phyloP scores from a whole-genome alignment of 92 coral and sea anemone genomes.

The Desmophyllum pertusum region DNA sequence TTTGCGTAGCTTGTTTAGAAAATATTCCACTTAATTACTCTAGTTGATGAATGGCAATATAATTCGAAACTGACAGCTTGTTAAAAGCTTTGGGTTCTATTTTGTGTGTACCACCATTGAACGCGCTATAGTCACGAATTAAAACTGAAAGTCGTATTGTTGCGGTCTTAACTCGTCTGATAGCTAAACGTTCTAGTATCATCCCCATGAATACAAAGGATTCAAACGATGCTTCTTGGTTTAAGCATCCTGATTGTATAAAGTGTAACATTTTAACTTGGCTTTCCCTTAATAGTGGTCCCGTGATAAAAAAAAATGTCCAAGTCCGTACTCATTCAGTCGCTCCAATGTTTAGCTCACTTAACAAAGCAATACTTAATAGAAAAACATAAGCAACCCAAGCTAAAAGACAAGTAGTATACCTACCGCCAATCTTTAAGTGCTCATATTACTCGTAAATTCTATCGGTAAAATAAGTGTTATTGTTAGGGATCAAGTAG shows the following conservation, averaged over 20 bases:
- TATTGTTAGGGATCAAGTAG: neutral
- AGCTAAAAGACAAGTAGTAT: no score
- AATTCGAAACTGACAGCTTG: neutral
- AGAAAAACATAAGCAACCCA: no score
- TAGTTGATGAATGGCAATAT: neutral
- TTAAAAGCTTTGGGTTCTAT: neutral
- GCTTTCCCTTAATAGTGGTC: neutral
- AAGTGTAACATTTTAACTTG: neutral
- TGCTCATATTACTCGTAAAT: neutral
- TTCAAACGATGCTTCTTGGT: neutral
- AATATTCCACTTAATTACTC: neutral
- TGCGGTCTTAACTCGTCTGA: neutral
- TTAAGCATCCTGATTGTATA: neutral
- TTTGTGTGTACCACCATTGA: neutral
- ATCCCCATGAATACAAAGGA: neutral
- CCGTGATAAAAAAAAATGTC: no score
- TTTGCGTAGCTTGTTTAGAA: neutral
- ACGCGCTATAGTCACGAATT: neutral
- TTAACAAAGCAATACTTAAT: neutral
- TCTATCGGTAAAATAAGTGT: neutral
- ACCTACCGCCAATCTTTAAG: neutral
- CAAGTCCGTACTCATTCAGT: neutral
- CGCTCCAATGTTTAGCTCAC: neutral
- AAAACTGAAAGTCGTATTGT: neutral
- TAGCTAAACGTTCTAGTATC: neutral